A percentile compares a stretch with the other conserved stretches of the same genome.
phyloP scores from a whole-genome alignment of 2,113 vertebrate species.

The Nibea albiflora region DNA sequence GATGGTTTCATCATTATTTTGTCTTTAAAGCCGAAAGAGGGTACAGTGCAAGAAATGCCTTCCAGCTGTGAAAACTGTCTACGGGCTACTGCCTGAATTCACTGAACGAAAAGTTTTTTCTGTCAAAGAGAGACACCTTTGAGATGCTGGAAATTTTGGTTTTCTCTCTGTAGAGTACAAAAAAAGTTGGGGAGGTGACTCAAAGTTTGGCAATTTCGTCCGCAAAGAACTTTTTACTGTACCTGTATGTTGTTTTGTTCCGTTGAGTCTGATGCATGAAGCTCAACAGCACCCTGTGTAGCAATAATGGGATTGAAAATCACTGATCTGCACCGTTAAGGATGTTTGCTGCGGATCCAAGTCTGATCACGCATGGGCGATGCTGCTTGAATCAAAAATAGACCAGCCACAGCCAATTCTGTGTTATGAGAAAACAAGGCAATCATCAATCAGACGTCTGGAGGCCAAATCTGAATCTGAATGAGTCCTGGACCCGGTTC shows the following conservation, averaged over 20 bases:
- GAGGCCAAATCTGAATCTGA: background rate
- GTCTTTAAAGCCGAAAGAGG: too few relatives aligned
- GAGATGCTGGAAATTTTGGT: too few relatives aligned
- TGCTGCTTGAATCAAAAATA: background rate
- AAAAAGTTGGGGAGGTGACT: background rate
- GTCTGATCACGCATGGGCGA: background rate
- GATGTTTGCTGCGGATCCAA: background rate
- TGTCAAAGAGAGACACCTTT: background rate
- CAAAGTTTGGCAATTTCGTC: background rate
- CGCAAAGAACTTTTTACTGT: background rate
- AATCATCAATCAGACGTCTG: conserved; percentile 43
- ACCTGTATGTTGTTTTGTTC: background rate
- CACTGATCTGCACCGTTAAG: background rate
- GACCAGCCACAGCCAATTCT: background rate
- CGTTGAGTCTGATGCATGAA: background rate
- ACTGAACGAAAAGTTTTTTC: too few relatives aligned
- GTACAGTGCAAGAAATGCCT: too few relatives aligned
- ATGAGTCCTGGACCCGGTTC: conserved; percentile 6
- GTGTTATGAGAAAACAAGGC: conserved; percentile 18
- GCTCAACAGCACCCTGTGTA: too few relatives aligned
- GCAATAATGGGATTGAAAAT: background rate
- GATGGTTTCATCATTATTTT: too few relatives aligned
- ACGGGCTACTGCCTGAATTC: too few relatives aligned
- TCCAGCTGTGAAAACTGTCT: too few relatives aligned
- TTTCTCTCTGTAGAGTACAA: too few relatives aligned